Base-by-base conservation (phyloP, 2,888 invertebrate genomes). In the Hydroisotoma schaefferi region DNA sequence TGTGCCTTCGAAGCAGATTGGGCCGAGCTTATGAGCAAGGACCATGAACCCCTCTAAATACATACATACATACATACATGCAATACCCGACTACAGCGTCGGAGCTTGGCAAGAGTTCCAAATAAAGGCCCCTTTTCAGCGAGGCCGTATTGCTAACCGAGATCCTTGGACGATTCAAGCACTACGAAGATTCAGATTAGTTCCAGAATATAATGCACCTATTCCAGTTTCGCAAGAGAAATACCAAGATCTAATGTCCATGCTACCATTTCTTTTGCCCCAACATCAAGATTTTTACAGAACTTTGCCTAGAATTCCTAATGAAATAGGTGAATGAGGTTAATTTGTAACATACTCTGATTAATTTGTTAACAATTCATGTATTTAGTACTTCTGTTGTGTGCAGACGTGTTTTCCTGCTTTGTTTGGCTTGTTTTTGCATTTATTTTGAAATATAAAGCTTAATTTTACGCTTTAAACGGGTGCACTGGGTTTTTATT, bases 241-340 rank as follows among this genome's bases (percentile, higher is more conserved):
- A 20, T 22, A 5, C 15, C 6, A 8, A 8, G 52, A 52, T 52
- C 18, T 52, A 22, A 3, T 18, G 23, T 22, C 37, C 20, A 52
- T 52, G 52, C 10, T 52, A 23, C 52, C 52, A 37, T 52, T 37
- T 28, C 5, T 52, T 10, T 8, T 52, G 6, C 52, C 52, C 5
- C 22, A 33, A 15, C 38, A 37, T 38, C 52, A 23, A 22, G 22
- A 5, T 22, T 52, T 52, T 18, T 52, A 52, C 23, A n/a, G n/a
- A n/a, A n/a, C n/a, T n/a, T n/a, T n/a, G n/a, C n/a, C n/a, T n/a
- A n/a, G n/a, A n/a, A n/a, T n/a, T n/a, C n/a, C n/a, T n/a, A n/a
- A n/a, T n/a, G n/a, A n/a, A n/a, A n/a, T n/a, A n/a, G n/a, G n/a
- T n/a, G n/a, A n/a, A n/a, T n/a, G n/a, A n/a, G n/a, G n/a, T n/a